Conservation (phyloP, 2,888 invertebrate species). For the Pachymerium ferrugineum region DNA sequence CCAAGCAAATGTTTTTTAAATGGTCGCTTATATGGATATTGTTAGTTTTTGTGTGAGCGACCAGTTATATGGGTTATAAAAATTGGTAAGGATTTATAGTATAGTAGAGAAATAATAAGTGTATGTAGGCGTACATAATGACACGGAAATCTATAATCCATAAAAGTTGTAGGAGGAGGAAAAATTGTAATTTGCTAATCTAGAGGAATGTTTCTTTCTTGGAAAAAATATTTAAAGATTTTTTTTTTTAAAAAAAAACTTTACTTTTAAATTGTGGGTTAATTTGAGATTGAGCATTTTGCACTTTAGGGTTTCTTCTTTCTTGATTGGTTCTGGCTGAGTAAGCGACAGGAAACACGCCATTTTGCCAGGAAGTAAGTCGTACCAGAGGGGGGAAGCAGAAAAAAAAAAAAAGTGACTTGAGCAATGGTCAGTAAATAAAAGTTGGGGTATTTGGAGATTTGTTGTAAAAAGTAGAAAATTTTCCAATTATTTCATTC, state of each 20-base stretch:
- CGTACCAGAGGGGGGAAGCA: neutral
- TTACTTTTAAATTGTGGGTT: neutral
- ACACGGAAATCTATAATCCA: neutral
- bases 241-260: neutral
- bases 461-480: no score
- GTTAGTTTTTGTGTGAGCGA: neutral
- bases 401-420: neutral
- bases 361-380: neutral
- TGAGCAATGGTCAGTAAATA: neutral
- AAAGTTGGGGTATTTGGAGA: neutral
- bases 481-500: no score
- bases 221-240: no score
- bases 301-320: neutral
- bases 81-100: neutral
- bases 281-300: neutral
- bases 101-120: neutral
- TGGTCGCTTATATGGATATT: neutral
- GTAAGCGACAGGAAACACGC: constrained; percentile 7
- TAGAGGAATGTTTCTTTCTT: no score
- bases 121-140: neutral
- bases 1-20: neutral
- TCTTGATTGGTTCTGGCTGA: neutral
- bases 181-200: no score
- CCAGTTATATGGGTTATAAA: neutral
- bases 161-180: no score